phyloP scores from a whole-genome alignment of 2,888 invertebrate species.

The Lepidocyrtinus sp. region DNA sequence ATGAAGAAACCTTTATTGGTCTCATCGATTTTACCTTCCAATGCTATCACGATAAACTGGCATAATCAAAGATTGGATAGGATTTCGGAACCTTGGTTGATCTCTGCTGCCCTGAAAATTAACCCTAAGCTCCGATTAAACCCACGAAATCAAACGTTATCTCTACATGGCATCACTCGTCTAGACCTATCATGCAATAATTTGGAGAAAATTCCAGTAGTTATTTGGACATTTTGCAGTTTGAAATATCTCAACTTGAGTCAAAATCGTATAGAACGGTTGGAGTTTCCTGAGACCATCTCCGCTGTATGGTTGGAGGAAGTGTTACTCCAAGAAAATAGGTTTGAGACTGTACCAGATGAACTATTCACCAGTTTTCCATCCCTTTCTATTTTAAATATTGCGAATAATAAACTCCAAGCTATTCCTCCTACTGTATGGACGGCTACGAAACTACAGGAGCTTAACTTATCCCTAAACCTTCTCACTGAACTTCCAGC shows the following conservation, averaged over 20 bases:
- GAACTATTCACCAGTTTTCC: slow-evolving; percentile 85
- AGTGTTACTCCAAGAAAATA: slow-evolving; percentile 92
- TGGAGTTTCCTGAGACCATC: slow-evolving; percentile 72
- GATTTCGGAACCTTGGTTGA: slow-evolving; percentile 84
- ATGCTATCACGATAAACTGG: slow-evolving; percentile 83
- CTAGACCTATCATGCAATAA: slow-evolving; percentile 94
- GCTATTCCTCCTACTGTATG: slow-evolving; percentile 87
- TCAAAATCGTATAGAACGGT: slow-evolving; percentile 87
- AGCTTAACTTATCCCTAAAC: slow-evolving; percentile 92
- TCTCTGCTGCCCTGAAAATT: slow-evolving; percentile 86
- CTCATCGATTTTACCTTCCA: slow-evolving; percentile 65
- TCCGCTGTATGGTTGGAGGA: slow-evolving; percentile 88
- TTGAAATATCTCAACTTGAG: slow-evolving; percentile 87
- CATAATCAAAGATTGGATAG: slow-evolving; percentile 84
- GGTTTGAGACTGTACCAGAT: slow-evolving; percentile 85
- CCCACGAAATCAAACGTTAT: slow-evolving; percentile 79
- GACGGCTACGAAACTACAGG: slow-evolving; percentile 87
- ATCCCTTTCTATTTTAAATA: slow-evolving; percentile 84
- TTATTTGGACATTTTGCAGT: slow-evolving; percentile 88
- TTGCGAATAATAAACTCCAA: slow-evolving; percentile 94
- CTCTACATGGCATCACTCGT: slow-evolving; percentile 92
- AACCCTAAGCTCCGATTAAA: slow-evolving; percentile 86
- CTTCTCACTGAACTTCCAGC: slow-evolving; percentile 82
- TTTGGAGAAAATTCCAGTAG: slow-evolving; percentile 83
- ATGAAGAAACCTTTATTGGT: slow-evolving; percentile 65